These are phyloP conservation scores for Ceratina japonica DNA, from an alignment of 1,140 invertebrate genomes.

Conservation along the genomic window DNA sequence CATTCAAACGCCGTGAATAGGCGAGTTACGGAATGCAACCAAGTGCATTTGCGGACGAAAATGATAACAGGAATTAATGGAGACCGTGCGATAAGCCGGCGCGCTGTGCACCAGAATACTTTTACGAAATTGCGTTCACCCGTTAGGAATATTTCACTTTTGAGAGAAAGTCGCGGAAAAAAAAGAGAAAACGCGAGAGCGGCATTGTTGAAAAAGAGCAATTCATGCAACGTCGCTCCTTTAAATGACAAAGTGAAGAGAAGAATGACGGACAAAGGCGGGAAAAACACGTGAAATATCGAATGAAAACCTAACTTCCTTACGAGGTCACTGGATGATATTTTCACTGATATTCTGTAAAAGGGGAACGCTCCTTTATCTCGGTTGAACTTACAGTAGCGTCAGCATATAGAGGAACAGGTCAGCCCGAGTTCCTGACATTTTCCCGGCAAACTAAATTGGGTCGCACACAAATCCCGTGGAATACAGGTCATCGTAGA, in stretches of 20 bases:
- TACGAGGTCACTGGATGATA: constrained; percentile 33
- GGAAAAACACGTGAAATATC: background rate
- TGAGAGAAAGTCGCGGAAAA: background rate
- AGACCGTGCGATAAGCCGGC: background rate
- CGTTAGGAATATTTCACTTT: background rate
- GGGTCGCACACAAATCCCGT: constrained; percentile 65
- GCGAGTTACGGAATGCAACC: too few relatives aligned
- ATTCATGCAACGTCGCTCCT: constrained; percentile 8
- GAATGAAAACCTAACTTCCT: constrained; percentile 34
- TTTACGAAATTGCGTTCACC: background rate
- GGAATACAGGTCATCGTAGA: constrained; percentile 41
- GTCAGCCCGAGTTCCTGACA: constrained; percentile 52
- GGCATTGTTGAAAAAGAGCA: constrained; percentile 19
- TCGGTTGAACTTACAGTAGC: constrained; percentile 24
- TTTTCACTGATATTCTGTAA: constrained; percentile 29
- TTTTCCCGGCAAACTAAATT: constrained; percentile 68
- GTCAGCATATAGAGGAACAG: constrained; percentile 28
- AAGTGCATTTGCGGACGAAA: background rate
- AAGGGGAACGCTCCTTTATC: constrained; percentile 22
- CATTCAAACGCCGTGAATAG: background rate
- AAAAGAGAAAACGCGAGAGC: background rate
- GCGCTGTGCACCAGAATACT: background rate
- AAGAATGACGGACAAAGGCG: background rate
- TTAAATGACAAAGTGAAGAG: background rate
- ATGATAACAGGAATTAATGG: background rate